phyloP scores from a whole-genome alignment of 37 sponge, comb jelly and placozoan species.

The Axinella damicornis region DNA sequence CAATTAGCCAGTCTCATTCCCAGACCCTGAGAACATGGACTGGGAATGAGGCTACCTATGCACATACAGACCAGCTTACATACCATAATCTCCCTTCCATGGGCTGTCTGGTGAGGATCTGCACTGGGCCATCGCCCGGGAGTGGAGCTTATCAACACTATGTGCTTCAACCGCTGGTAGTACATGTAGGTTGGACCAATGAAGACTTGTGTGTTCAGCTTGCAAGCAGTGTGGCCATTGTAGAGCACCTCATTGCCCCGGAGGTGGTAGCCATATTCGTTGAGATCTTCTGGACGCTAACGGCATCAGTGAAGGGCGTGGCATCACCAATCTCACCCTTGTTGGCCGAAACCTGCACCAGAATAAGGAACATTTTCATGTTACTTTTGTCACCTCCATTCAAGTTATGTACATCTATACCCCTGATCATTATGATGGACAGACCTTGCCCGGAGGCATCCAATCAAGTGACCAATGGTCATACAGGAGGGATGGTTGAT shows the following conservation, averaged over 20 bases:
- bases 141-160: conserved; percentile 99
- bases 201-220: conserved; percentile 98
- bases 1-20: too few relatives aligned
- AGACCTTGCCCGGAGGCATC: conserved; percentile 97
- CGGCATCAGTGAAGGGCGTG: conserved; percentile 99
- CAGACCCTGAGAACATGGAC: too few relatives aligned
- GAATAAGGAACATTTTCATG: too few relatives aligned
- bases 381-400: too few relatives aligned
- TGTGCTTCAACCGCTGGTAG: conserved; percentile 99
- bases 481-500: conserved; percentile 99
- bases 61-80: too few relatives aligned
- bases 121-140: conserved; percentile 95
- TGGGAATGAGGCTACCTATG: not conserved
- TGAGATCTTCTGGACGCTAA: conserved; percentile 98
- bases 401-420: too few relatives aligned
- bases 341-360: conserved; percentile 96
- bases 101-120: conserved; percentile 96
- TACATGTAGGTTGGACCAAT: conserved; percentile 99
- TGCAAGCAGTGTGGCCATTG: conserved; percentile 98
- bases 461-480: conserved; percentile 99
- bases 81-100: conserved; percentile 99
- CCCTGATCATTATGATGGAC: too few relatives aligned
- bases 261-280: conserved; percentile 95
- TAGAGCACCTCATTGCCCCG: conserved; percentile 99
- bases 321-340: conserved; percentile 99